Conservation (phyloP, 2,888 invertebrate genomes). For the Rhorus exstirpatorius region DNA sequence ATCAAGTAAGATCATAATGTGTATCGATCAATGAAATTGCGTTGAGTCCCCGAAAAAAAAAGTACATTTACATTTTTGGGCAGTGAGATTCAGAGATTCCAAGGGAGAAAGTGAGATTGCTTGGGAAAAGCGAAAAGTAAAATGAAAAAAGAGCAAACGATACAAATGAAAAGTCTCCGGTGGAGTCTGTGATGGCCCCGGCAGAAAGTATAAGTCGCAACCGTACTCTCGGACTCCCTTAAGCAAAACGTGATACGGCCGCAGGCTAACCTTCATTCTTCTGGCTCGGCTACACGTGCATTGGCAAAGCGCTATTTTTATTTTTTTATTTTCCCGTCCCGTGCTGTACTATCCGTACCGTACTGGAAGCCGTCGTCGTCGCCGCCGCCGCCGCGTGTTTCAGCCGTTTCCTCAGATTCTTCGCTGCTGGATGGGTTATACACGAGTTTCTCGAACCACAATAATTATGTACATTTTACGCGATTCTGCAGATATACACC, state of each 20-base stretch:
- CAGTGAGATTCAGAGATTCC: background rate
- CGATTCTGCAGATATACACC: background rate
- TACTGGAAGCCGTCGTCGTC: slow-evolving; percentile 35
- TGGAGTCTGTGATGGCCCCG: background rate
- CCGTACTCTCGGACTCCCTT: slow-evolving; percentile 59
- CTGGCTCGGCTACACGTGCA: slow-evolving; percentile 74
- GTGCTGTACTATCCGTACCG: slow-evolving; percentile 9
- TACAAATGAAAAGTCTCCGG: background rate
- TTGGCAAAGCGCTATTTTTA: slow-evolving; percentile 80
- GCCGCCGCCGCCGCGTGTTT: slow-evolving; percentile 15
- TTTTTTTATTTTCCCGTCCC: slow-evolving; percentile 77
- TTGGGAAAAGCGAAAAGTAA: background rate
- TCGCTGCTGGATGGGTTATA: slow-evolving; percentile 25
- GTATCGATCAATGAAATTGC: too few relatives aligned
- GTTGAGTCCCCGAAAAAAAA: background rate
- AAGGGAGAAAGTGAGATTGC: background rate
- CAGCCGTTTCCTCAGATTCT: slow-evolving; percentile 22
- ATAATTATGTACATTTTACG: slow-evolving; percentile 17
- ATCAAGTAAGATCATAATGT: too few relatives aligned
- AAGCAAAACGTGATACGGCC: slow-evolving; percentile 75
- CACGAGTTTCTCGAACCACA: slow-evolving; percentile 1
- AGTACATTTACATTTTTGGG: background rate
- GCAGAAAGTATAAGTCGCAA: slow-evolving; percentile 37
- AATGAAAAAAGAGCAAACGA: background rate
- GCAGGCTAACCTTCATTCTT: slow-evolving; percentile 40